These are phyloP conservation scores for Papilio protenor DNA, from an alignment of 2,888 invertebrate species.

Conservation along the genomic window DNA sequence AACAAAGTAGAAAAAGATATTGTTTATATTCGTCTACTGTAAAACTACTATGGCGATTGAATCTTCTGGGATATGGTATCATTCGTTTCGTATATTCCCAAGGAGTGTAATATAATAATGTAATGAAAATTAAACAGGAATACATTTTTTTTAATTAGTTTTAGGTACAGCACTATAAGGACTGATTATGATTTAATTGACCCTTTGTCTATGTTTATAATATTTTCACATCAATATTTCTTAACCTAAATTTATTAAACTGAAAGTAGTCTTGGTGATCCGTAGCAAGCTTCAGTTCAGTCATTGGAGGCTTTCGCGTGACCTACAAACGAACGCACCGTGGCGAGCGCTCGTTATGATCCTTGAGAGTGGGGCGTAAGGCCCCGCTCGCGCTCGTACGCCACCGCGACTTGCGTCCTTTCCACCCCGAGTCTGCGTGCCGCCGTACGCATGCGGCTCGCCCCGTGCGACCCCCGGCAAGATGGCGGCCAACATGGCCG, in stretches of 20 bases:
- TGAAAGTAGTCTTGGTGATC: slow-evolving; percentile 75
- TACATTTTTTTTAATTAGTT: too few relatives aligned
- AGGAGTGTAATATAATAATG: not conserved
- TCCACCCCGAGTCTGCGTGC: slow-evolving; percentile 71
- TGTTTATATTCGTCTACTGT: not conserved
- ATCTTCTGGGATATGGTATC: not conserved
- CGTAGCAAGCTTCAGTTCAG: slow-evolving; percentile 71
- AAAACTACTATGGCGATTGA: not conserved
- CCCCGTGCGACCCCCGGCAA: slow-evolving; percentile 79
- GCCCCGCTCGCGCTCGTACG: slow-evolving; percentile 59
- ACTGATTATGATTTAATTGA: not conserved
- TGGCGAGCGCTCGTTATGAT: slow-evolving; percentile 59
- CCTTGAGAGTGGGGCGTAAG: slow-evolving; percentile 62
- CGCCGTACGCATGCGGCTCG: slow-evolving; percentile 83
- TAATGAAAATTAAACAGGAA: too few relatives aligned
- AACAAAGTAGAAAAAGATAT: too few relatives aligned
- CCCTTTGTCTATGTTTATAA: not conserved
- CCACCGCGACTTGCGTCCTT: slow-evolving; percentile 71
- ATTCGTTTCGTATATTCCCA: not conserved
- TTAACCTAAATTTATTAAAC: slow-evolving; percentile 60
- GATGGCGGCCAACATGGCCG: slow-evolving; percentile 85
- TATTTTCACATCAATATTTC: slow-evolving; percentile 49
- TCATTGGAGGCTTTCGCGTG: slow-evolving; percentile 62
- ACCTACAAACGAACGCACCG: slow-evolving; percentile 78
- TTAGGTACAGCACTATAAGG: not conserved